A percentile compares a stretch with the other conserved stretches of the same genome.
Conservation (phyloP, 2,113 vertebrate species). For the Hepsetus odoe region DNA sequence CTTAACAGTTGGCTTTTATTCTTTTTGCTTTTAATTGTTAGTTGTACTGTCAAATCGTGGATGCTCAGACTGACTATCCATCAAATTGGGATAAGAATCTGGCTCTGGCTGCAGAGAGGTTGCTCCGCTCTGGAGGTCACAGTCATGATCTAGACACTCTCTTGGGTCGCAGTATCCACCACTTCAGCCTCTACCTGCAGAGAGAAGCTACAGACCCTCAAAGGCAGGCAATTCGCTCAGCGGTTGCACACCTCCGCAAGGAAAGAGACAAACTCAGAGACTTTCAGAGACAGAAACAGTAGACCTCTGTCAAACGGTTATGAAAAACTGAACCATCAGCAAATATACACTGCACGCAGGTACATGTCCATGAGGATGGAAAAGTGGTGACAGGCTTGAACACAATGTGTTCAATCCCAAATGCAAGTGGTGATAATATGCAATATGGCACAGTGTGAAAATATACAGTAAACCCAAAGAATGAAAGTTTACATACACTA, state of each 20-base stretch:
- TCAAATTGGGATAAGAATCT: slow-evolving; percentile 98
- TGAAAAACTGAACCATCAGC: background rate
- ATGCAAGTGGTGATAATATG: too few species aligned
- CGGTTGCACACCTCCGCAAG: slow-evolving; percentile 81
- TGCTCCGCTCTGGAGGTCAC: slow-evolving; percentile 77
- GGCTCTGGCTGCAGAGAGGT: slow-evolving; percentile 89
- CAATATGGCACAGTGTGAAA: too few species aligned
- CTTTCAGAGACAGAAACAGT: slow-evolving; percentile 31
- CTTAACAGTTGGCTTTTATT: background rate
- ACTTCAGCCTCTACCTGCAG: slow-evolving; percentile 84
- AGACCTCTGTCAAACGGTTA: background rate
- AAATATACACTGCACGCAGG: background rate
- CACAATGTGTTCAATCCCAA: too few species aligned
- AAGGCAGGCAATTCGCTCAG: slow-evolving; percentile 78
- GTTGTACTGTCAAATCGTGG: slow-evolving; percentile 89
- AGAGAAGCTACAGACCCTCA: slow-evolving; percentile 84
- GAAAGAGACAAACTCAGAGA: slow-evolving; percentile 72
- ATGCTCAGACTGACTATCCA: slow-evolving; percentile 80
- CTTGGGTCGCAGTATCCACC: slow-evolving; percentile 80
- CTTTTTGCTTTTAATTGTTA: slow-evolving; percentile 63
- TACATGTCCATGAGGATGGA: background rate
- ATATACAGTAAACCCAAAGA: background rate
- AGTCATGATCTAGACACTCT: slow-evolving; percentile 74
- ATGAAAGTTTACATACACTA: background rate
- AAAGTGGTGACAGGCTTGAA: background rate